Conservation (phyloP, 2,113 vertebrate species). For the Felis chaus region DNA sequence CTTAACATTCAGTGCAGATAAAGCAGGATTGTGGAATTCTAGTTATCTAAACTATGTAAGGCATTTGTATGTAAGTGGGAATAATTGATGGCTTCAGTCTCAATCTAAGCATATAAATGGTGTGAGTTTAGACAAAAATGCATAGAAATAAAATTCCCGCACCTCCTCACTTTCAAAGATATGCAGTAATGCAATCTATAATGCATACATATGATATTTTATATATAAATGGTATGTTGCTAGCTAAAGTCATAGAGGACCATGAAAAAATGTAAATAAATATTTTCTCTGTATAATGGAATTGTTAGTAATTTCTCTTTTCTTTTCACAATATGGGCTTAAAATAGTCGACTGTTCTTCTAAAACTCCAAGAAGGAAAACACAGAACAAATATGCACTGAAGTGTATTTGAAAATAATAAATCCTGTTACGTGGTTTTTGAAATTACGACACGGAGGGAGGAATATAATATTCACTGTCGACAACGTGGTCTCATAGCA, state of each 20-base stretch:
- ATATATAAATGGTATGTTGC: not conserved
- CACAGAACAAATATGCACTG: not conserved
- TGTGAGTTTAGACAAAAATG: not conserved
- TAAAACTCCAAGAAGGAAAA: not conserved
- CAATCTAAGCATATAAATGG: not conserved
- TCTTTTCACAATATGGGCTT: not conserved
- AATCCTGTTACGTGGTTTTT: not conserved
- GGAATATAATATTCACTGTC: fast-evolving
- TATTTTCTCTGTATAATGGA: not conserved
- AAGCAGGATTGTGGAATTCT: not conserved
- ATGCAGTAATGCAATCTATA: not conserved
- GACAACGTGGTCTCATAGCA: not conserved
- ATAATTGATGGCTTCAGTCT: not conserved
- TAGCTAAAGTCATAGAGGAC: not conserved
- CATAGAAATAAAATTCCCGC: not conserved
- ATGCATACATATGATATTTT: not conserved
- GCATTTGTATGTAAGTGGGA: not conserved
- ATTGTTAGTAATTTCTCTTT: not conserved
- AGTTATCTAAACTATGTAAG: not conserved
- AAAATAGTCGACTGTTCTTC: not conserved
- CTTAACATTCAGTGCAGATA: not conserved
- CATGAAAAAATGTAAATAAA: not conserved
- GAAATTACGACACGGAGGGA: not conserved
- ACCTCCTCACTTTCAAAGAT: not conserved
- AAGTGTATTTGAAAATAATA: not conserved